Evolutionary conservation across 2,797 vertebrate genomes (phyloP), one percentile per base, ranked within the genome.

Genomic region (Arctocebus calabarensis): DNA sequence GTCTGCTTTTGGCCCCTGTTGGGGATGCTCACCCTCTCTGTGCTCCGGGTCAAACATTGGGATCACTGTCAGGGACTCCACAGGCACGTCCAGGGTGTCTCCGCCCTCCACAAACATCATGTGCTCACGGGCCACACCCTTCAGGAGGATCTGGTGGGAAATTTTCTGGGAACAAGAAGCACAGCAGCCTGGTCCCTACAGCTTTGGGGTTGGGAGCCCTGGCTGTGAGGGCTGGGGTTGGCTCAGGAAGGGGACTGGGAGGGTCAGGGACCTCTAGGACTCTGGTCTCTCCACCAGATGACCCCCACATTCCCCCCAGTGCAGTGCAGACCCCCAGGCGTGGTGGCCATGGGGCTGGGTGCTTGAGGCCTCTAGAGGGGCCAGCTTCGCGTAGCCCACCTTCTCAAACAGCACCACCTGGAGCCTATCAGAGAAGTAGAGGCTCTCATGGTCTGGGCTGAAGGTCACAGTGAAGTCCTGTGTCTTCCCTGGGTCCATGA

Each of bases 381-480:
- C 40, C 2, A 11, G 32, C 17, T 22, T 48, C 1, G 2, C 1
- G 0, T 32, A 19, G 34, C 27, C 88, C 94, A 99, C 99, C 99
- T 99, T 99, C 96, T 98, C 98, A 3, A 98, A 98, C 92, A 99
- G 98, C 95, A 99, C 94, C 84, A 99, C 97, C 29, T 96, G 98
- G 62, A 99, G 98, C 43, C 34, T 83, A 97, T 99, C 99, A 0
- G 98, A 98, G 59, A 99, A 99, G 98, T 98, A 98, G 22, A 98
- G 97, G 91, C 99, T 99, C n/a, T 99, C 98, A 2, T 99, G 99
- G 89, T 99, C 99, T 0, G 99, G 99, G 43, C 98, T 99, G 98
- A 99, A 99, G 83, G 98, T 99, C 91, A 99, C 97, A 0, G 96
- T 96, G 90, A 99, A 97, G 88, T 99, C 99, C 95, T 98, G 98